Percentiles rank a stretch among this genome's conserved stretches.
phyloP scores from a whole-genome alignment of 2,888 invertebrate genomes.

The Cheilosia variabilis region DNA sequence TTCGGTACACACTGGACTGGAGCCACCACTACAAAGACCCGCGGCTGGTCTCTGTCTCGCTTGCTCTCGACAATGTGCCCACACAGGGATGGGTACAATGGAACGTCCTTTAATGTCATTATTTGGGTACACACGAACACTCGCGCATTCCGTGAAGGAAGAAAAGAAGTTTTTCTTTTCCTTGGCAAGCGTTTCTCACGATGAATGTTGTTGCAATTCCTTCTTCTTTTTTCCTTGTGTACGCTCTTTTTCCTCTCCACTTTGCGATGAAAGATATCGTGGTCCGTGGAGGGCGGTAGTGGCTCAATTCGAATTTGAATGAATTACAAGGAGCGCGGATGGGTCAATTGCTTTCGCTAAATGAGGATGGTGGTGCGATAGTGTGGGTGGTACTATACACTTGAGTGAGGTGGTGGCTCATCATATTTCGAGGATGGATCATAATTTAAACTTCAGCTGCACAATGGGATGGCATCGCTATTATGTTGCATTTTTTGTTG shows the following conservation, averaged over 20 bases:
- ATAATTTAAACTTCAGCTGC: constrained; percentile 71
- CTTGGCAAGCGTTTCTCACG: constrained; percentile 48
- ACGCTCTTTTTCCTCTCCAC: not conserved
- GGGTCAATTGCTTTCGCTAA: constrained; percentile 67
- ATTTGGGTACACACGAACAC: constrained; percentile 42
- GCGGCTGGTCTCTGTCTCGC: constrained; percentile 11
- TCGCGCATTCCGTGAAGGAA: constrained; percentile 43
- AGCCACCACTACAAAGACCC: constrained; percentile 68
- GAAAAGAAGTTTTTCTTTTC: constrained; percentile 64
- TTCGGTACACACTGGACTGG: constrained; percentile 57
- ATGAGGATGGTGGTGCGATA: not conserved
- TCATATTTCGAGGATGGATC: constrained; percentile 66
- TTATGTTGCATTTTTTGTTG: constrained; percentile 57
- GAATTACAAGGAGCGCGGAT: constrained; percentile 66
- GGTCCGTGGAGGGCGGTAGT: constrained; percentile 1
- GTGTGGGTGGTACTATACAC: constrained; percentile 27
- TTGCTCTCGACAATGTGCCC: constrained; percentile 5
- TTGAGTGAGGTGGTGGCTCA: constrained; percentile 55
- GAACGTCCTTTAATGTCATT: constrained; percentile 59
- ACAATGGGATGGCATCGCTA: constrained; percentile 59
- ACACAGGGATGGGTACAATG: constrained; percentile 31
- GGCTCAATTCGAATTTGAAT: constrained; percentile 67
- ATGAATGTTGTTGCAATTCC: constrained; percentile 60
- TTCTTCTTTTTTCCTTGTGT: not conserved
- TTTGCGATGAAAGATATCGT: constrained; percentile 7